Percentiles rank a stretch among this genome's conserved stretches.
Evolutionary conservation across 1,140 invertebrate genomes (phyloP).

Genomic region (Cotesia vestalis): DNA sequence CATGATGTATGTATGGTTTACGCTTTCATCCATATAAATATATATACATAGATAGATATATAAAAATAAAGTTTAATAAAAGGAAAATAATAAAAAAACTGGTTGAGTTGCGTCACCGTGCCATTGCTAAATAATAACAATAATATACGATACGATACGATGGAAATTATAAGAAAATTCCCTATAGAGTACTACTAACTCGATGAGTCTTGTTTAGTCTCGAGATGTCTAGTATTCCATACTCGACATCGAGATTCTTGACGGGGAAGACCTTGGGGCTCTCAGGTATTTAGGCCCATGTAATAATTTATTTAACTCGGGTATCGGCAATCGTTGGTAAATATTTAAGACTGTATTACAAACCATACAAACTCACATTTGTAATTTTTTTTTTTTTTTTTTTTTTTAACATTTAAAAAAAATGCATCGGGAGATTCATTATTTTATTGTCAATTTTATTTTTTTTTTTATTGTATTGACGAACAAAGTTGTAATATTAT

Average conservation of each 20-base stretch:
- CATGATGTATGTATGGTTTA: conserved; percentile 29
- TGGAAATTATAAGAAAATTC: conserved; percentile 9
- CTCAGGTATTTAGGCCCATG: too few relatives aligned
- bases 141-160: conserved; percentile 13
- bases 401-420: too few relatives aligned
- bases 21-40: conserved; percentile 26
- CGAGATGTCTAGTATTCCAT: background rate
- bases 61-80: background rate
- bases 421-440: too few relatives aligned
- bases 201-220: background rate
- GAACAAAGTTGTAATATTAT: background rate
- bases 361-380: too few relatives aligned
- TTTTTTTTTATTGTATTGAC: background rate
- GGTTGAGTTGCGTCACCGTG: conserved; percentile 32
- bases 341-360: too few relatives aligned
- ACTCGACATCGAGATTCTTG: too few relatives aligned
- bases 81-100: background rate
- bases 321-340: too few relatives aligned
- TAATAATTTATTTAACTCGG: too few relatives aligned
- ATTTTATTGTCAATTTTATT: too few relatives aligned
- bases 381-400: too few relatives aligned
- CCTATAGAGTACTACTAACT: background rate
- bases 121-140: conserved; percentile 25
- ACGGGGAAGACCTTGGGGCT: too few relatives aligned
- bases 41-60: background rate